Conservation (phyloP, 2,113 vertebrate genomes). For the Strigops habroptila region DNA sequence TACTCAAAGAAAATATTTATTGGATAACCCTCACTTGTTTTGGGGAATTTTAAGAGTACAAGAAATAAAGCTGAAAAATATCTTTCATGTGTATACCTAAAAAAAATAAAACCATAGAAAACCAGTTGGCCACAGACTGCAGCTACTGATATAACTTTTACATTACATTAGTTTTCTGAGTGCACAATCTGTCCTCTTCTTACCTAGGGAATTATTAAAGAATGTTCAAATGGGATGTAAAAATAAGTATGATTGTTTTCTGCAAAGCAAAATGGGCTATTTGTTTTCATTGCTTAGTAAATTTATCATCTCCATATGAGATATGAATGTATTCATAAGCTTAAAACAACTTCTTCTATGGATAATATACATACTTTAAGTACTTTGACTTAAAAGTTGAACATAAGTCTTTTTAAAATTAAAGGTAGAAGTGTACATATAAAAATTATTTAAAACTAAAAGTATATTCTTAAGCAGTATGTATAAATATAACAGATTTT, state of each 20-base stretch:
- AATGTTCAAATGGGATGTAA: slow-evolving; percentile 43
- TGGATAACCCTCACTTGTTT: slow-evolving; percentile 66
- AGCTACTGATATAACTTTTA: slow-evolving; percentile 68
- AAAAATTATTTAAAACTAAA: slow-evolving; percentile 84
- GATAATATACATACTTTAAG: slow-evolving; percentile 84
- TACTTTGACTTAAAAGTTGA: slow-evolving; percentile 77
- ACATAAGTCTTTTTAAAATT: slow-evolving; percentile 77
- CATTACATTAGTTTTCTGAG: neutral
- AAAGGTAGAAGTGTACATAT: slow-evolving; percentile 80
- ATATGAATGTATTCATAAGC: slow-evolving; percentile 74
- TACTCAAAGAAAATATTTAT: slow-evolving; percentile 66
- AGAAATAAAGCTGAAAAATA: slow-evolving; percentile 64
- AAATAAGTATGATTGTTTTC: slow-evolving; percentile 39
- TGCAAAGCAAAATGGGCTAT: slow-evolving; percentile 53
- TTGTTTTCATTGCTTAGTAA: slow-evolving; percentile 64
- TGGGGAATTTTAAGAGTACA: slow-evolving; percentile 60
- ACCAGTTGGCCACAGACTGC: slow-evolving; percentile 78
- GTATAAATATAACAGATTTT: slow-evolving; percentile 87
- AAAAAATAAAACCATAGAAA: slow-evolving; percentile 62
- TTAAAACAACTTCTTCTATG: slow-evolving; percentile 79
- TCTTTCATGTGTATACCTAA: neutral
- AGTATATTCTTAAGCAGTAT: slow-evolving; percentile 80
- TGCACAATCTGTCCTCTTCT: neutral
- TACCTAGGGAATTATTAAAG: slow-evolving; percentile 39
- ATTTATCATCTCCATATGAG: slow-evolving; percentile 76